Base-by-base conservation (phyloP, 2,797 vertebrate genomes). In the Dendrocincla tyrannina region DNA sequence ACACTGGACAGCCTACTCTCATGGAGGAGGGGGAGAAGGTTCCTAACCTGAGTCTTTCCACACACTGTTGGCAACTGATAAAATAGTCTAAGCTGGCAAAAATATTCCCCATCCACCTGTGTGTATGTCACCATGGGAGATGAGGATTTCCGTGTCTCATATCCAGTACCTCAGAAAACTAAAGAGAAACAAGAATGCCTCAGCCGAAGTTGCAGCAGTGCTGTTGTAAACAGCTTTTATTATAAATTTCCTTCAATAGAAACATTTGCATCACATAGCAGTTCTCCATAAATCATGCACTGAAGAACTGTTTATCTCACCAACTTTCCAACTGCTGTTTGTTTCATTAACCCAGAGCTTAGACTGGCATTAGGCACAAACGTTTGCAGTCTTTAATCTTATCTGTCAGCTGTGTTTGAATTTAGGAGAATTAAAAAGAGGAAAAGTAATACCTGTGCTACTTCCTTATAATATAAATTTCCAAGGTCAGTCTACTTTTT, bases 281-380 rank as follows among this genome's bases (percentile, higher is more conserved):
- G 83, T 17, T 90, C 85, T 93, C 83, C 76, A 78, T 77, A 79
- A 75, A 85, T 63, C 69, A 70, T 6, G 42, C 25, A 41, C 55
- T 37, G 73, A 76, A 73, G 83, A 91, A 83, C 62, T 66, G 69
- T 95, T 92, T 76, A 75, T 62, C 69, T 93, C 85, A 76, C 77
- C 66, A 82, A 86, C 69, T 86, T 91, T 82, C 73, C 85, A 84
- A 84, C 25, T 66, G 74, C 49, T 69, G 42, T 49, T 89, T 91
- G 92, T 88, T 91, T 88, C 91, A 90, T 47, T 91, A 91, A 76
- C 83, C 88, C 69, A 84, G 50, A 69, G n/a, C 27, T 86, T 82
- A 90, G 76, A 73, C 77, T 74, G 70, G 46, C 17, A 28, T 39
- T 76, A 73, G 41, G 62, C 53, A 90, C 50, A 88, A 93, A 79